Conservation (phyloP, 1,140 invertebrate species). For the Lucilia sericata region DNA sequence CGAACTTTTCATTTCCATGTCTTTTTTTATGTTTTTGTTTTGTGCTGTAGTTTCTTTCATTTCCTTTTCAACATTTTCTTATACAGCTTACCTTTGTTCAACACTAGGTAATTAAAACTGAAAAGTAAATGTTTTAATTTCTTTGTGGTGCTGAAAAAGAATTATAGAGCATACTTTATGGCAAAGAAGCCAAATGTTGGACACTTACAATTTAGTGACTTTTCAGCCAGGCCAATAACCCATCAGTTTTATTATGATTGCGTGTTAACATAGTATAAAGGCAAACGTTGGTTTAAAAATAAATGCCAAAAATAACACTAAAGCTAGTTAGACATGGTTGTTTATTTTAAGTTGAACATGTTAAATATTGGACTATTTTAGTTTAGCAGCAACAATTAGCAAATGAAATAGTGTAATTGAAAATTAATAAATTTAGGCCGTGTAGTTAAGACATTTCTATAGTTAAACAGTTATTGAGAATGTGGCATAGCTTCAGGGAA, state of each 20-base stretch:
- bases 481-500: no score
- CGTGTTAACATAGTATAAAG: not conserved
- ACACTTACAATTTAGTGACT: not conserved
- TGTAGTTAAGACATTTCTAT: no score
- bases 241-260: not conserved
- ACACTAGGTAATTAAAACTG: not conserved
- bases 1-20: not conserved
- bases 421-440: no score
- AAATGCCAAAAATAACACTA: no score
- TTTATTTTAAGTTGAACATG: no score
- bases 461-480: no score
- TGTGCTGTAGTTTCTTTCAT: not conserved
- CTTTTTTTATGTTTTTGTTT: not conserved
- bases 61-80: not conserved
- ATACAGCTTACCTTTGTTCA: not conserved
- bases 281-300: no score
- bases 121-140: slow-evolving; percentile 30
- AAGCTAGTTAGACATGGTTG: no score
- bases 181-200: not conserved
- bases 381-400: no score
- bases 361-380: no score
- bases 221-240: not conserved
- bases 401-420: no score
- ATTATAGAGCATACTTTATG: not conserved
- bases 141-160: not conserved